phyloP scores from a whole-genome alignment of 92 coral and sea anemone genomes.

The Phenganax marumi region DNA sequence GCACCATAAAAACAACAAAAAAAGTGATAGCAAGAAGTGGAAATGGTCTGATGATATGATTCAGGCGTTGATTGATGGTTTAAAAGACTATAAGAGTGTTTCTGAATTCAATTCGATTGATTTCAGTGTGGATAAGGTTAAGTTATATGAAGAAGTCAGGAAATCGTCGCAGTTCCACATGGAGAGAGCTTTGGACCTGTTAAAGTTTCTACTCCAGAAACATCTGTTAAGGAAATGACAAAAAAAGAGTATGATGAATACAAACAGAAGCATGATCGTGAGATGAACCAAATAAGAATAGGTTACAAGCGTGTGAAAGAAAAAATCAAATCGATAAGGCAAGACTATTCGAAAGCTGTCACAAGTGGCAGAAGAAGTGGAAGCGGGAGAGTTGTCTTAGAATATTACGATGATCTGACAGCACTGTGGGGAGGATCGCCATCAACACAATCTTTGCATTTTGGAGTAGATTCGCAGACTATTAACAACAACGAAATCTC shows the following conservation, averaged over 20 bases:
- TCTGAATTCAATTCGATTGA: not conserved
- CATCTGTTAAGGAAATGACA: not conserved
- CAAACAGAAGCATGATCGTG: not conserved
- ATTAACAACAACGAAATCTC: not conserved
- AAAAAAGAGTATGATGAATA: not conserved
- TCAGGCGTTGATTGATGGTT: not conserved
- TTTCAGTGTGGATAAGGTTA: not conserved
- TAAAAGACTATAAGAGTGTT: no score
- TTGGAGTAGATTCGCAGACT: conserved; percentile 26
- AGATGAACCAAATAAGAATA: not conserved
- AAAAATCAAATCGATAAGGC: conserved; percentile 31
- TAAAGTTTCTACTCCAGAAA: not conserved
- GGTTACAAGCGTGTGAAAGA: conserved; percentile 41
- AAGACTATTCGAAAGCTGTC: conserved; percentile 36
- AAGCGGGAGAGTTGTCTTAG: conserved; percentile 25
- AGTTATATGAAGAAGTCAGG: not conserved
- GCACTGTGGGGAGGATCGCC: conserved; percentile 41
- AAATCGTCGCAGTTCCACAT: not conserved
- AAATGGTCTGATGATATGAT: no score
- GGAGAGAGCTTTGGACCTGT: no score
- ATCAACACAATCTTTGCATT: conserved; percentile 26
- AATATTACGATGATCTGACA: conserved; percentile 20
- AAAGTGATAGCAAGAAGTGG: no score
- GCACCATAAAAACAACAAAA: not conserved
- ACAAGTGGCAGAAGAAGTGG: conserved; percentile 35